Conservation (phyloP, 1,140 invertebrate genomes). For the Megalopta genalis region DNA sequence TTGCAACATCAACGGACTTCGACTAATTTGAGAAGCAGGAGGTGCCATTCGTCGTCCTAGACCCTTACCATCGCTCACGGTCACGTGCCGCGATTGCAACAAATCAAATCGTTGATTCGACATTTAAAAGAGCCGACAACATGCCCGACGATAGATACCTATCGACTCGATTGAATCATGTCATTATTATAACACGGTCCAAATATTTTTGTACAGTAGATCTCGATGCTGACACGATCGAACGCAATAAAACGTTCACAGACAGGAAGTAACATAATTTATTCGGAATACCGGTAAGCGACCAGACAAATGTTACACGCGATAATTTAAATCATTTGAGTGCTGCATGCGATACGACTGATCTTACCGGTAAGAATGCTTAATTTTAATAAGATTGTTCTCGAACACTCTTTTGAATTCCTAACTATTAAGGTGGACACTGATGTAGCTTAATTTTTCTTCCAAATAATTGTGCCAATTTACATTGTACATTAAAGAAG, state of each 20-base stretch:
- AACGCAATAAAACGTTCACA: too few relatives aligned
- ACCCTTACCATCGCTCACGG: conserved; percentile 63
- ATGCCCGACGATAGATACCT: background rate
- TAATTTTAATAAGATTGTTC: too few relatives aligned
- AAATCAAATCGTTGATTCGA: background rate
- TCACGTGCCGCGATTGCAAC: conserved; percentile 37
- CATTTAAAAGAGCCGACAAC: background rate
- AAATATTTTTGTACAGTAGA: background rate
- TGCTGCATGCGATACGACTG: too few relatives aligned
- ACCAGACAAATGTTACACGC: background rate
- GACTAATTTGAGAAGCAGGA: conserved; percentile 63
- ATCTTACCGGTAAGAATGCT: too few relatives aligned
- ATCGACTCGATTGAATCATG: background rate
- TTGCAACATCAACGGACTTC: conserved; percentile 61
- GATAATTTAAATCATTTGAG: too few relatives aligned
- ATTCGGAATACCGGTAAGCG: background rate
- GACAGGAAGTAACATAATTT: background rate
- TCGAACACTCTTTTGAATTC: too few relatives aligned
- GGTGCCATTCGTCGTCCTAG: conserved; percentile 56
- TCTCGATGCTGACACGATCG: background rate
- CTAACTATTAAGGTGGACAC: too few relatives aligned
- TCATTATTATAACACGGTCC: background rate
- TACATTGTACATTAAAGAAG: too few relatives aligned
- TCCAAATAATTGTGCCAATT: too few relatives aligned
- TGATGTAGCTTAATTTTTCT: too few relatives aligned